These are phyloP conservation scores for Phortica okadai DNA, from an alignment of 2,888 invertebrate genomes.

Conservation along the genomic window DNA sequence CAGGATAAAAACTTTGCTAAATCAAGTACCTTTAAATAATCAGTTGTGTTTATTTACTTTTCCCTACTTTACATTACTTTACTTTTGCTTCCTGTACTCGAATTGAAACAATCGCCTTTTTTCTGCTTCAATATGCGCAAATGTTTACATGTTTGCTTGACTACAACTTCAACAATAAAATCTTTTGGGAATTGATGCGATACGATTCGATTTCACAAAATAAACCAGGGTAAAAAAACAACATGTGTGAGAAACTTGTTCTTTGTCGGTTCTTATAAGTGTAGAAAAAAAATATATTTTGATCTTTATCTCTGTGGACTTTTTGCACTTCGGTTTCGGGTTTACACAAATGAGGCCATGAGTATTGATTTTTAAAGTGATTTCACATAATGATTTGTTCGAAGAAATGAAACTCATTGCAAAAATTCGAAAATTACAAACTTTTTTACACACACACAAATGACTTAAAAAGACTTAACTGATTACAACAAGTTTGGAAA, in stretches of 20 bases:
- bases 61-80: neutral
- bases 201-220: neutral
- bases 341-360: no score
- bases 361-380: no score
- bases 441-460: no score
- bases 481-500: no score
- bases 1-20: slow-evolving; percentile 3
- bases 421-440: no score
- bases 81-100: neutral
- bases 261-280: no score
- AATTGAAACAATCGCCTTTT: neutral
- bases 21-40: neutral
- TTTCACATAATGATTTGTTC: no score
- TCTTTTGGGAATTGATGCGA: slow-evolving; percentile 49
- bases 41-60: neutral
- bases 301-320: no score
- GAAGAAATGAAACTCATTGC: no score
- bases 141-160: slow-evolving; percentile 30
- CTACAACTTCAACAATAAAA: slow-evolving; percentile 47
- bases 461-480: no score
- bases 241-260: neutral
- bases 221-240: neutral
- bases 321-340: no score
- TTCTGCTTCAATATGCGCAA: slow-evolving; percentile 25
- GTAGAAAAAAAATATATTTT: no score